Evolutionary conservation across 1,140 invertebrate genomes (phyloP), one percentile per base, ranked within the genome.

Genomic region (Chironomus striatipennis): DNA sequence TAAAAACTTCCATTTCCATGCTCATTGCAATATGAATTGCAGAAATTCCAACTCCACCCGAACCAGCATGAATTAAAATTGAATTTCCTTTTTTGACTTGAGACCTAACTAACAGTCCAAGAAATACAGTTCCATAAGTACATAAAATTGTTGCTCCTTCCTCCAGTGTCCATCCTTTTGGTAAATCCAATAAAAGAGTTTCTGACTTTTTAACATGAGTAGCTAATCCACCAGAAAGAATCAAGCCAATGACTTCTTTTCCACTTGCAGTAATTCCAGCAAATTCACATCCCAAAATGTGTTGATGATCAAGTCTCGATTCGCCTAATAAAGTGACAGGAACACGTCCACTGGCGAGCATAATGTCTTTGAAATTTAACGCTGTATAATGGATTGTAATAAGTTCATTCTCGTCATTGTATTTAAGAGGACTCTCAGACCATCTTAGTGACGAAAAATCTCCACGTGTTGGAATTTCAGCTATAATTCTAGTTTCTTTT

Each of bases 361-460:
- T 91, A 0, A 92, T 78, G 79, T 92, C 90, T 78, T 87, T 86
- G 83, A 91, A 91, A 78, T 91, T 92, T 3, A 91, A 76, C 0
- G 90, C 83, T 0, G 88, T 77, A 77, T 88, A 90, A 75, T 88
- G 85, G 6, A 88, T 81, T 84, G 85, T 1, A 87, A 87, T 9
- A 84, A 65, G 12, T 89, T 75, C 47, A 12, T 79, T 81, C 5
- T 57, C n/a, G 5, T n/a, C 1, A 15, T 12, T 15, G n/a, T n/a
- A 34, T 34, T 34, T 34, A 5, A 2, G 47, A 17, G 84, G 85
- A 75, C 87, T 88, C 82, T 90, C 83, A 0, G 94, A 82, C 95
- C 95, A 97, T 18, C 82, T 86, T 0, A 97, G 79, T 70, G 90
- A 90, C 0, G 89, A 90, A n/a, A 97, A 81, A 81, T 97, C 94